A percentile compares a stretch with the other conserved stretches of the same genome.
Conservation (phyloP, 1,140 invertebrate genomes). For the Archivesica marissinica region DNA sequence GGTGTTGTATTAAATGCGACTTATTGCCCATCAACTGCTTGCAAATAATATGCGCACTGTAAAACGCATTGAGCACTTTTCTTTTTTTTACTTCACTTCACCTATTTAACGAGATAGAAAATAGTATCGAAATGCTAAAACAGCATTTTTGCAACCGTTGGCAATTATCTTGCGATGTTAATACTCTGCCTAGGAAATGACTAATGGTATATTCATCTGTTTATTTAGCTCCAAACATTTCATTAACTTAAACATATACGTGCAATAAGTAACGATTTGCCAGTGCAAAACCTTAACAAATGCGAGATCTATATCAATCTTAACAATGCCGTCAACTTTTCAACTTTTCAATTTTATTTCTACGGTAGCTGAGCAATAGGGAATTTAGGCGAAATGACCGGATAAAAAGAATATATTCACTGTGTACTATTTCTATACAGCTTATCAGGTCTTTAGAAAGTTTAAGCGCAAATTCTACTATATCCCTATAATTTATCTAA, state of each 20-base stretch:
- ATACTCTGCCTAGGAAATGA: conserved; percentile 3
- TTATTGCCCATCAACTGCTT: no score
- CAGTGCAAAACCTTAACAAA: conserved; percentile 17
- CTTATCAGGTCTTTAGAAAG: conserved; percentile 48
- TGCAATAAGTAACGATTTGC: conserved; percentile 56
- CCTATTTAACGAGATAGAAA: neutral
- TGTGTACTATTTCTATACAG: conserved; percentile 36
- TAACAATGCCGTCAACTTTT: conserved; percentile 50
- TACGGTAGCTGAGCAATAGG: conserved; percentile 50
- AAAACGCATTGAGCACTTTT: no score
- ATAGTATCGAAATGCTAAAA: neutral
- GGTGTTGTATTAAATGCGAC: no score
- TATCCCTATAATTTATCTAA: conserved; percentile 50
- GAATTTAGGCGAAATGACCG: neutral
- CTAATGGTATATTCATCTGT: conserved; percentile 49
- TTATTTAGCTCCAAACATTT: conserved; percentile 25
- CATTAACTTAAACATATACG: conserved; percentile 11
- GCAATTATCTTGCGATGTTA: conserved; percentile 17
- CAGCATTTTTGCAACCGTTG: conserved; percentile 24
- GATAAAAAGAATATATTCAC: conserved; percentile 5
- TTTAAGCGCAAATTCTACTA: conserved; percentile 49
- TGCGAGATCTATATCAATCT: conserved; percentile 35
- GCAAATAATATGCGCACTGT: no score
- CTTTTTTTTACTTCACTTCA: no score
- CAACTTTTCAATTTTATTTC: conserved; percentile 27